Conservation (phyloP, 2,113 vertebrate species). For the Aramus guarauna region DNA sequence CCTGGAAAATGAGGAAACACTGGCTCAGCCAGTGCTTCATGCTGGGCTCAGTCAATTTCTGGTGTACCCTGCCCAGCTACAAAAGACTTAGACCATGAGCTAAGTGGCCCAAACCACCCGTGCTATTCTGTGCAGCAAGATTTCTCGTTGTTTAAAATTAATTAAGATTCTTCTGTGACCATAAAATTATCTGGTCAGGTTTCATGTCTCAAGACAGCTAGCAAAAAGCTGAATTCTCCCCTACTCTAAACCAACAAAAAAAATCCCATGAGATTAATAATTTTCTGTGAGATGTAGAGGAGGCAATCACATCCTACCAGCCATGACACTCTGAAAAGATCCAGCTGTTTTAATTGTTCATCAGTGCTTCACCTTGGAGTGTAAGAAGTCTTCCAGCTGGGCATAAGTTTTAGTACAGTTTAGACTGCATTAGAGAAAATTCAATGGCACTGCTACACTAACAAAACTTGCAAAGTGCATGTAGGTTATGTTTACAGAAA, state of each 20-base stretch:
- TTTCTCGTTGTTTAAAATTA: background rate
- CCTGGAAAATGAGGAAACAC: background rate
- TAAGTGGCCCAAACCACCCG: background rate
- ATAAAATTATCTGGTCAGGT: background rate
- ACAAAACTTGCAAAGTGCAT: background rate
- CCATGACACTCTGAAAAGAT: background rate
- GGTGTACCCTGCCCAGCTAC: background rate
- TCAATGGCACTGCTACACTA: background rate
- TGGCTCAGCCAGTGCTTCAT: background rate
- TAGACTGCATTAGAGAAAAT: background rate
- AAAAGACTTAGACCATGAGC: background rate
- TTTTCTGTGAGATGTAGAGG: background rate
- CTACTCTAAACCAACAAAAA: background rate
- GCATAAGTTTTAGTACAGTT: background rate
- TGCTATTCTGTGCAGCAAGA: background rate
- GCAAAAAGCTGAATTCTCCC: background rate
- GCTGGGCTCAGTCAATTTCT: background rate
- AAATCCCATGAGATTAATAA: background rate
- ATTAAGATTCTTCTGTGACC: background rate
- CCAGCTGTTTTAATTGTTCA: background rate
- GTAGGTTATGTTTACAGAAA: background rate
- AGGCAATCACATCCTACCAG: background rate
- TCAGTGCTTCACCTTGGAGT: background rate
- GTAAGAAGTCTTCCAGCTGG: background rate
- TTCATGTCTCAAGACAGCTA: background rate